Percentiles rank a stretch among this genome's conserved stretches.
These are phyloP conservation scores for Lutjanus argentimaculatus DNA, from an alignment of 2,797 vertebrate species.

Conservation along the genomic window DNA sequence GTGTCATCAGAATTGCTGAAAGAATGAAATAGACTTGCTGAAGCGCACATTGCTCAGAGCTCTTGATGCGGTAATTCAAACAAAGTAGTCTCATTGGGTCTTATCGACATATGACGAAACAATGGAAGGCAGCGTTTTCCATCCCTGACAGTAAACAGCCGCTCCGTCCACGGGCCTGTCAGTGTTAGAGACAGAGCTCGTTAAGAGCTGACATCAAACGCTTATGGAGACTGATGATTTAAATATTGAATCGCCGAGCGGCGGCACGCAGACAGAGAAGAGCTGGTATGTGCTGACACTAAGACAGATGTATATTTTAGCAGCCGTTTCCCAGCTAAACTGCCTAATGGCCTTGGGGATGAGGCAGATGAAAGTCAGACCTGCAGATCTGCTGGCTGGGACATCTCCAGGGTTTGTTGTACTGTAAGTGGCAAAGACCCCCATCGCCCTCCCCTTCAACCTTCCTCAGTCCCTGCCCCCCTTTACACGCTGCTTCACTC, in stretches of 20 bases:
- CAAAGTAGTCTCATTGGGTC: constrained; percentile 76
- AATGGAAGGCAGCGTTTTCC: constrained; percentile 74
- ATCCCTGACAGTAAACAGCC: constrained; percentile 79
- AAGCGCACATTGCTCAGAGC: constrained; percentile 56
- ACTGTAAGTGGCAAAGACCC: constrained; percentile 65
- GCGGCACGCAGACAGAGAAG: constrained; percentile 64
- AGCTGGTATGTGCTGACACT: constrained; percentile 76
- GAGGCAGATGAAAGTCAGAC: constrained; percentile 78
- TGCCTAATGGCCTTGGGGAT: constrained; percentile 80
- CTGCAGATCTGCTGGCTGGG: constrained; percentile 75
- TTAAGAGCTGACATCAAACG: constrained; percentile 82
- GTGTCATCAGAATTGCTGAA: constrained; percentile 79
- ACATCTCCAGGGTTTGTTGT: constrained; percentile 60
- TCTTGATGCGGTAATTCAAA: constrained; percentile 70
- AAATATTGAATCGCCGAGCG: constrained; percentile 82
- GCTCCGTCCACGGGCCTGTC: constrained; percentile 75
- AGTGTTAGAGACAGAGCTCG: constrained; percentile 75
- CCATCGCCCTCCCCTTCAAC: constrained; percentile 9
- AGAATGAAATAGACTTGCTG: constrained; percentile 73
- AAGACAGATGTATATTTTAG: constrained; percentile 86
- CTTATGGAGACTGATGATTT: constrained; percentile 77
- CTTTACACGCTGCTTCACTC: constrained; percentile 43
- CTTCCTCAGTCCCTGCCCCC: constrained; percentile 26
- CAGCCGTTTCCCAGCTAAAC: constrained; percentile 84
- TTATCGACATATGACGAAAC: constrained; percentile 72